Evolutionary conservation across 2,113 vertebrate species (phyloP).

Genomic region (Marmota monax): DNA sequence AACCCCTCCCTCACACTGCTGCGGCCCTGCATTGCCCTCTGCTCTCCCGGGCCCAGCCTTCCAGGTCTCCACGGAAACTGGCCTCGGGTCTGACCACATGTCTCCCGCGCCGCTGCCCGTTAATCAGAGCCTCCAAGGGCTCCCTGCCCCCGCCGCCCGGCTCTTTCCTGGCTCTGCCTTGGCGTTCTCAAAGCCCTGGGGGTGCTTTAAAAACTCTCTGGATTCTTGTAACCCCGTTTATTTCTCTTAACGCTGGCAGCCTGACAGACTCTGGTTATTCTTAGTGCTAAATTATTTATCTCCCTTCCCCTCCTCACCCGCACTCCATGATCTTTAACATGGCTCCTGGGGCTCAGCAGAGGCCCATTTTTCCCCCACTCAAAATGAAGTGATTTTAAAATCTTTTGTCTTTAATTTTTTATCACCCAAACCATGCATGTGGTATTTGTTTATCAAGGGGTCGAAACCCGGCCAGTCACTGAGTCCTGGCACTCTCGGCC

Average conservation of each 20-base stretch:
- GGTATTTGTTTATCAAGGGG: background rate
- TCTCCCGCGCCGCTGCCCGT: background rate
- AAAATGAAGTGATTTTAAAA: constrained; percentile 79
- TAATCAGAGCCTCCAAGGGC: constrained; percentile 37
- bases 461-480: background rate
- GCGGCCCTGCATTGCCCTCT: background rate
- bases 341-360: constrained; percentile 76
- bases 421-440: constrained; percentile 39
- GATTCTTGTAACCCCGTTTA: constrained; percentile 82
- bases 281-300: constrained; percentile 88
- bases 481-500: no score
- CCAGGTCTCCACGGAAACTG: background rate
- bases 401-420: constrained; percentile 82
- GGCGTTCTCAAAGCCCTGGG: constrained; percentile 79
- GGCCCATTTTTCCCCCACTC: constrained; percentile 26
- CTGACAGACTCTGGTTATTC: constrained; percentile 85
- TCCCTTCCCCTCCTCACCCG: constrained; percentile 75
- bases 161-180: constrained; percentile 72
- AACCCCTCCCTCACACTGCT: background rate
- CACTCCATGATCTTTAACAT: constrained; percentile 84
- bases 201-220: constrained; percentile 81
- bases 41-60: background rate
- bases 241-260: constrained; percentile 83
- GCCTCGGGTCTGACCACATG: background rate
- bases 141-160: constrained; percentile 57